Base-by-base conservation (phyloP, 2,113 vertebrate species). In the Mola mola region DNA sequence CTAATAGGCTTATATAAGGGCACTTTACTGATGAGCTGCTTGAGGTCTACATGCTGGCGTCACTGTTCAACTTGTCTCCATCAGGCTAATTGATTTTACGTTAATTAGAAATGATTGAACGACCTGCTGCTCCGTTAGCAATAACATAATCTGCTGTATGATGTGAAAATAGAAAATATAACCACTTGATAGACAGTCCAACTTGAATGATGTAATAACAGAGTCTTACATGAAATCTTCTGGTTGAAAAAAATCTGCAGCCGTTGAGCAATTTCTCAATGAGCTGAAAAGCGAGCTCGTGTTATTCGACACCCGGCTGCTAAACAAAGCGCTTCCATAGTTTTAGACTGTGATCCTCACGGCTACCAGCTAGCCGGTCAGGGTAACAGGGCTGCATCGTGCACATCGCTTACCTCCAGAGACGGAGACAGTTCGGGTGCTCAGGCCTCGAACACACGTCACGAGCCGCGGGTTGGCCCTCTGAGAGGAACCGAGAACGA, bases 401-500 rank as follows among this genome's bases (percentile, higher is more conserved):
- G 15, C 13, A 46, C 19, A 33, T 15, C 6, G 5, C 75, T 78
- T 46, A 90, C 89, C 86, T 81, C 38, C 43, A 8, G 34, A 9
- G 6, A 63, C 4, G 8, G 66, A 22, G 15, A 71, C 5, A 34
- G 28, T 20, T 13, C 49, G 40, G 36, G 26, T 62, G 40, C 76
- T 83, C 17, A 69, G 43, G 1, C 78, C 81, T 34, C 80, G 77
- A 4, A 52, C 62, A 31, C 56, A 84, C 3, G 64, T 47, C 17
- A 53, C 26, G 0, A 85, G 13, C 15, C 74, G 69, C 0, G 24
- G 21, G 6, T 20, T 55, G 6, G 46, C 7, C 42, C 58, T 61
- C 16, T 60, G 70, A 41, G 81, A 67, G 6, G 67, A 61, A 22
- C 50, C 57, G 41, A 89, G 40, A 4, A 50, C 82, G 52, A 84